A percentile compares a stretch with the other conserved stretches of the same genome.
phyloP scores from a whole-genome alignment of 2,113 vertebrate species.

The Cranoglanis bouderius region DNA sequence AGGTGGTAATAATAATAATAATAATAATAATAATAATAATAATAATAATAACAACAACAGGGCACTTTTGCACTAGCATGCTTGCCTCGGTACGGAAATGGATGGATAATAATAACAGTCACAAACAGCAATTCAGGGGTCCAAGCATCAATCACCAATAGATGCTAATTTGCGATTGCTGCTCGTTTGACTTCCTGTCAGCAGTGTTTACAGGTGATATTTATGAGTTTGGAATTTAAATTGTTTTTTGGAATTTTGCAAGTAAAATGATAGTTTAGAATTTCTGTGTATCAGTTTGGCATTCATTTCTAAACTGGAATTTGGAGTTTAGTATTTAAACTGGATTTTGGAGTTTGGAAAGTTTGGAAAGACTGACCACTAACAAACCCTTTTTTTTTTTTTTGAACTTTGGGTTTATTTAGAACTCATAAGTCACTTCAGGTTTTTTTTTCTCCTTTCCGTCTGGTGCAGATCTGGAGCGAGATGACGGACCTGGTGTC shows the following conservation, averaged over 20 bases:
- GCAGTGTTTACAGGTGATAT: too few species aligned
- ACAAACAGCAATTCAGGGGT: not conserved
- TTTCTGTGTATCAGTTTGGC: not conserved
- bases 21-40: not conserved
- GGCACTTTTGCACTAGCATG: too few species aligned
- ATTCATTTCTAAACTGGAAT: not conserved
- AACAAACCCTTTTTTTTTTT: not conserved
- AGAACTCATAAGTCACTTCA: not conserved
- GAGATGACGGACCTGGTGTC: constrained; percentile 97
- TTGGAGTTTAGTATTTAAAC: not conserved
- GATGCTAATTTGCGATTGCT: too few species aligned
- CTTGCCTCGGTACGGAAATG: too few species aligned
- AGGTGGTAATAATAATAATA: constrained; percentile 69
- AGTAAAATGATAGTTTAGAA: not conserved
- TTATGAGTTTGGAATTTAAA: too few species aligned
- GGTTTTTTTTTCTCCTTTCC: not conserved
- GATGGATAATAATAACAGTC: not conserved
- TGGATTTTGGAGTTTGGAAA: not conserved
- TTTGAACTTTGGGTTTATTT: not conserved
- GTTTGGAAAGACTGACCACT: not conserved
- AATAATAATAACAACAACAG: not conserved
- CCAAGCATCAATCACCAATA: not conserved
- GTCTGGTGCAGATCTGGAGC: constrained; percentile 82
- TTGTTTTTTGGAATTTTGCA: too few species aligned
- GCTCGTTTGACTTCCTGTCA: too few species aligned